These are phyloP conservation scores for Prunella himalayana DNA, from an alignment of 2,113 vertebrate species.

Conservation along the genomic window DNA sequence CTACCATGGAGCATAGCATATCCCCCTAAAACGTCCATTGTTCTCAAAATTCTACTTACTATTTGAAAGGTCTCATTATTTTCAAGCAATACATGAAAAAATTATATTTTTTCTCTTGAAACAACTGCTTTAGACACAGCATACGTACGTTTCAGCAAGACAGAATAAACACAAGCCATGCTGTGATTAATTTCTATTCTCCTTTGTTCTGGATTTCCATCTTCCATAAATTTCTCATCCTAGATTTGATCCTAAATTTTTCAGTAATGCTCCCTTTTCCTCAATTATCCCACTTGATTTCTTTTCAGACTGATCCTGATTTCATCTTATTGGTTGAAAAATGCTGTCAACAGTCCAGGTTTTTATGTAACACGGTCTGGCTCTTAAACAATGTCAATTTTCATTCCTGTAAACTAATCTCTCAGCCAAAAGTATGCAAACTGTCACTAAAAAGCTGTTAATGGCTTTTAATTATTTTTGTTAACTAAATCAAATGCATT, in stretches of 20 bases:
- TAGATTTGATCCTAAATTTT: not conserved
- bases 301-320: not conserved
- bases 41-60: not conserved
- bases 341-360: not conserved
- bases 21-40: not conserved
- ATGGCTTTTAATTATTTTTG: not conserved
- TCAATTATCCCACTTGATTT: not conserved
- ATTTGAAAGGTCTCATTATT: constrained; percentile 15
- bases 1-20: not conserved
- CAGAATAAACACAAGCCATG: not conserved
- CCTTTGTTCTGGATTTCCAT: not conserved
- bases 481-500: not conserved
- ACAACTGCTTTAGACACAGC: not conserved
- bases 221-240: not conserved
- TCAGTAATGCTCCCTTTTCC: not conserved
- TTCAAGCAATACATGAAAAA: not conserved
- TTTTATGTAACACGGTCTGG: constrained; percentile 34
- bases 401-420: constrained; percentile 20
- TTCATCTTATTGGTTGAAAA: not conserved
- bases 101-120: not conserved
- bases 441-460: not conserved
- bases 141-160: not conserved
- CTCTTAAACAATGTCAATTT: constrained; percentile 27
- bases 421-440: not conserved
- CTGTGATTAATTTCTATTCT: not conserved